Evolutionary conservation across 2,113 vertebrate genomes (phyloP).

Genomic region (Eulacestoma nigropectus): DNA sequence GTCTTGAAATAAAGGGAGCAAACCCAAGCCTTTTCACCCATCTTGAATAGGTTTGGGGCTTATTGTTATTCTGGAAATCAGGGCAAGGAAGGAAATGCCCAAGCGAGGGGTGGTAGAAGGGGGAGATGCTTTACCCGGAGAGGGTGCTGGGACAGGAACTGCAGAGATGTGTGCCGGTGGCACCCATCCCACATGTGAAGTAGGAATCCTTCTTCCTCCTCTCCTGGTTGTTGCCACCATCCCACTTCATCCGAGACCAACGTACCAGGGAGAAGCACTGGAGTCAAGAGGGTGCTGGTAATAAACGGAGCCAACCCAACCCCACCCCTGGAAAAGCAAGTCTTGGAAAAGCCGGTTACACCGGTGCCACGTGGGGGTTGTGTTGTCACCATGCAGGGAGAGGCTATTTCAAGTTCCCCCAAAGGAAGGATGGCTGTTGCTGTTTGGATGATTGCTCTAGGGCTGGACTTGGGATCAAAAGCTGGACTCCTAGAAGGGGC

Average conservation of each 20-base stretch:
- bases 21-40: neutral
- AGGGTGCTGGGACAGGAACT: neutral
- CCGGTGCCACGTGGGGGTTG: accelerated
- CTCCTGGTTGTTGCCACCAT: neutral
- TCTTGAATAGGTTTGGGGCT: neutral
- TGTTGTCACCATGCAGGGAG: neutral
- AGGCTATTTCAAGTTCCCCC: neutral
- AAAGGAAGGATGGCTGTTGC: accelerated
- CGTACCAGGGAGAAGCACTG: accelerated
- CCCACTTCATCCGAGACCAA: neutral
- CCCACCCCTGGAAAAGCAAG: conserved; percentile 7
- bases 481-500: neutral
- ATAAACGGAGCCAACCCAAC: neutral
- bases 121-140: neutral
- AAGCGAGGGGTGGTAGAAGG: accelerated
- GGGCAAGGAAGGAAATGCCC: neutral
- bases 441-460: neutral
- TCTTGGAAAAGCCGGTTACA: conserved; percentile 35
- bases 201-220: neutral
- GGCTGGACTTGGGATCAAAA: neutral
- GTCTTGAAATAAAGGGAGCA: neutral
- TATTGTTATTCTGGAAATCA: neutral
- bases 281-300: neutral
- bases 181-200: neutral
- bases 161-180: neutral